Base-by-base conservation (phyloP, 2,113 vertebrate genomes). In the Speoplatyrhinus poulsoni region DNA sequence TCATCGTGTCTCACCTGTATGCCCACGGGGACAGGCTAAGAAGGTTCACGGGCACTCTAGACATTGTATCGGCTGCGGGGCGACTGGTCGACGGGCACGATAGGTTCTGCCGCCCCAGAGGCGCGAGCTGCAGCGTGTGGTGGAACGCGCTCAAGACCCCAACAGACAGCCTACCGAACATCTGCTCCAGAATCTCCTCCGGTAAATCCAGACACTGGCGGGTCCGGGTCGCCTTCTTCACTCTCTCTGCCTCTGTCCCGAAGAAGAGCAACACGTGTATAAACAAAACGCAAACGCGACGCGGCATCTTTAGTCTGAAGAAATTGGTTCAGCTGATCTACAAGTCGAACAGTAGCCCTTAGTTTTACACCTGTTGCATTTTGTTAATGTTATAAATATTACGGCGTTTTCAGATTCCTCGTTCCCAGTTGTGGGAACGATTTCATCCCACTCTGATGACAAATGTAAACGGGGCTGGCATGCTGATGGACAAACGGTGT, bases 11-110 rank as follows among this genome's bases (percentile, higher is more conserved):
- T 92, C 90, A 97, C 96, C 96, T 95, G 94, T 98, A 98, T 8
- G 95, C 94, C 96, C 96, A 98, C 1, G 96, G 96, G 48, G 96
- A 96, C 52, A 96, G 85, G 89, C 96, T 98, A 83, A 93, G 94
- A 83, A 97, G 88, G 88, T 97, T 95, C 77, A 95, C 92, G 50
- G 96, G 95, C 15, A 93, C 90, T 26, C 90, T 93, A 66, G 88
- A 88, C 76, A 88, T 92, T 66, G 85, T 92, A 72, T 91, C 92
- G 8, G 48, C 32, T 15, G 54, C 64, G 9, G 89, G 10, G 55
- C 92, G 89, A 0, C 72, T 66, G 10, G 87, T 84, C 63, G 86
- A 83, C 6, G 95, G 95, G 81, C 96, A 98, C 84, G 88, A 96
- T 56, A 91, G 78, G 85, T 96, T 96, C 61, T 89, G 91, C 41